Evolutionary conservation across 2,113 vertebrate species (phyloP), one percentile per base, ranked within the genome.

Genomic region (Thalassarche chlororhynchos): DNA sequence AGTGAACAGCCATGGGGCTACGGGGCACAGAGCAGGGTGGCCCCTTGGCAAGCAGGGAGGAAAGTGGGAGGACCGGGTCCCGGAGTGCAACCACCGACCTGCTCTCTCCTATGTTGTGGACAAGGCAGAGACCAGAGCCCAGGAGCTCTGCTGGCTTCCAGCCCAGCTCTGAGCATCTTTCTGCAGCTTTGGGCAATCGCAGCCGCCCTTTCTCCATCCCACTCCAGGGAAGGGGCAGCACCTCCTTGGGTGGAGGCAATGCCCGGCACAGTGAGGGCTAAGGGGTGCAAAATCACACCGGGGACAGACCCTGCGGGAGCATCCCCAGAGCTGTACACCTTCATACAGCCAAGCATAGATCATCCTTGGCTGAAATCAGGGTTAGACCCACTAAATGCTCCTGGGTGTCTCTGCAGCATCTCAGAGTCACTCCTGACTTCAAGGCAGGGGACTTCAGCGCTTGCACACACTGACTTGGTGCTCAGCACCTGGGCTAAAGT

Each of bases 71-170:
- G 16, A 42, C 5, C 0, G 2, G 40, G 34, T 6, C 44, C 34
- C 1, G 1, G 61, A 34, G 12, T 15, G 9, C 17, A 17, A 0
- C 26, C 70, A 18, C 2, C 1, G 3, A 26, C 11, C 36, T 8
- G 32, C 25, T 47, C n/a, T 36, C 14, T 40, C 25, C 51, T 6
- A 3, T 2, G 0, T 1, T 10, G 15, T 4, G 52, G 21, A 6
- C 1, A 9, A 60, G 49, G 77, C 23, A 71, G 42, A 71, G 25
- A 12, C 10, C 40, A 26, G 47, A 61, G 38, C 25, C 38, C 2
- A 3, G 29, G 40, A 79, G 46, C 26, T 42, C 20, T 1, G 0
- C 9, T 0, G 1, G 31, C 55, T 83, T 28, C 61, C n/a, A 46
- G 74, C 57, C 21, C 78, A 10, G 21, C 57, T 25, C 79, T 20